Evolutionary conservation across 2,888 invertebrate species (phyloP), one percentile per base, ranked within the genome.

Genomic region (Erebia ligea): DNA sequence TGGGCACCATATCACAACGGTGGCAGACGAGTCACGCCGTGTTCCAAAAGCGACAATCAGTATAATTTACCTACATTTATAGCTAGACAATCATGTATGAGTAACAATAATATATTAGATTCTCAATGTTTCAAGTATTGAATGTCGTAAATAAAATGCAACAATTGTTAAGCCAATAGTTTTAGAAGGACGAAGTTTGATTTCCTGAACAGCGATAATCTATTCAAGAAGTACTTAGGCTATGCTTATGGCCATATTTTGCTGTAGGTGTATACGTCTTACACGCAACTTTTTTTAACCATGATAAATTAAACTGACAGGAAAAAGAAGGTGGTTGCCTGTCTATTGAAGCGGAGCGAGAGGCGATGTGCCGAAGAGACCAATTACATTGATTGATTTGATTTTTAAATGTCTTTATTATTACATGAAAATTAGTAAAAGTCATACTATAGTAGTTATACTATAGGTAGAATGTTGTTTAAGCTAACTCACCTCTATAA

Each of bases 1-100:
- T 19, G 59, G 68, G 56, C 57, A 72, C 71, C 67, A 84, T 80
- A 78, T 42, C 42, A 56, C 42, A 59, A 73, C 67, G 64, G 65
- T 58, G 59, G 19, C 57, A 48, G 58, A 67, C 58, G 62, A 67
- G 68, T 68, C 67, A 56, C 66, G 52, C 64, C 61, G 61, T 65
- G 57, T 66, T 67, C 66, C 67, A 40, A 68, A 66, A 74, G 72
- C 72, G 72, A 74, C 70, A 68, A 68, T 61, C 67, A 57, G 42
- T 72, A 68, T 66, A 74, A 74, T 52, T 66, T 50, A 17, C 50
- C 65, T 58, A 48, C 4, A 56, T 45, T 63, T 61, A 69, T 69
- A 73, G 62, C 68, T 72, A 72, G 42, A 67, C 67, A 67, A 21
- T 69, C 54, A 71, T 69, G 13, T 52, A 40, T 54, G 54, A 71